Evolutionary conservation across 2,113 vertebrate species (phyloP), one percentile per base, ranked within the genome.

Genomic region (Sula dactylatra): DNA sequence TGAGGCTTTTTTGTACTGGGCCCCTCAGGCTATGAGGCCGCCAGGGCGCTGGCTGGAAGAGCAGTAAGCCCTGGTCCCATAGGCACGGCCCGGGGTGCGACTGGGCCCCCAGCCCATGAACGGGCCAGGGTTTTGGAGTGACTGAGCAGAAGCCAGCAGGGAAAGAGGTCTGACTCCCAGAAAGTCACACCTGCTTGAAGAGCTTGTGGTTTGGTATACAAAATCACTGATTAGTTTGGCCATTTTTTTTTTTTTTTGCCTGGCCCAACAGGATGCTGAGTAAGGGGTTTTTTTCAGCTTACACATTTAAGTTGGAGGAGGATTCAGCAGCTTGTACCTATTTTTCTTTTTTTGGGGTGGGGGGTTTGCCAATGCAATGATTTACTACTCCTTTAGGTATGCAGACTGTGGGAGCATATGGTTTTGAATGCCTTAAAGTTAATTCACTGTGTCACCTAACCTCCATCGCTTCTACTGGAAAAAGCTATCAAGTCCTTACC

Each of bases 391-490:
- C 72, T 87, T 85, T 69, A 90, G 58, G 58, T 40, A 27, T 66
- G 32, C 72, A 77, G 72, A 24, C 47, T 11, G 5, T 82, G 54
- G 31, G 27, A 94, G 17, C 77, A 92, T 85, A 38, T 58, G 49
- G 61, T 66, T 82, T 55, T 93, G 85, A 95, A 82, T 74, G 34
- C 16, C 62, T 96, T 88, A 56, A 94, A 88, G 88, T 84, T 97
- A 95, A 97, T 96, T 96, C 82, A 93, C 54, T 95, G 20, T 97
- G 93, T 97, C 94, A 96, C 82, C 45, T 94, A 85, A 86, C 56
- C 76, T 93, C 29, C 70, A 15, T n/a, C 4, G 16, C 64, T 95
- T 70, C 82, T 95, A 32, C 6, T 73, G 83, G 42, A 61, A 94
- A 94, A 97, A 97, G 31, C 89, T 92, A 90, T 45, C 86, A 55